Evolutionary conservation across 2,888 invertebrate species (phyloP).

Genomic region (Tipula confusa): DNA sequence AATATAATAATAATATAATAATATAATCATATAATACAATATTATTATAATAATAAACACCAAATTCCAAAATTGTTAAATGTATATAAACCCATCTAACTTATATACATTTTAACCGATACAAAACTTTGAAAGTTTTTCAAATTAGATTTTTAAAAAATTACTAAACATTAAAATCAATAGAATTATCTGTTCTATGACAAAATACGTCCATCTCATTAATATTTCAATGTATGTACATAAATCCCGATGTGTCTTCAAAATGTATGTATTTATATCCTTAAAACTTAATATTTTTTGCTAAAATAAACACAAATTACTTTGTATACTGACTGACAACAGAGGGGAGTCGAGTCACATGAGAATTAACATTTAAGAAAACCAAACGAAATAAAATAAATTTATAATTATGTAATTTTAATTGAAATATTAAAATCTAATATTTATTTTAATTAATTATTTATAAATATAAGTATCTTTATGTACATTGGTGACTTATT

Average conservation of each 20-base stretch:
- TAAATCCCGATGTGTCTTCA: neutral
- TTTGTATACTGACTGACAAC: neutral
- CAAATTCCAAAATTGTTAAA: no score
- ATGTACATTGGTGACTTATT: neutral
- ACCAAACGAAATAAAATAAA: neutral
- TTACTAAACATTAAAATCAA: no score
- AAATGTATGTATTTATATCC: neutral
- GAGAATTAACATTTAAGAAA: no score
- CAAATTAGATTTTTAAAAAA: no score
- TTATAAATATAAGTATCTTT: neutral
- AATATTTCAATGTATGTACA: neutral
- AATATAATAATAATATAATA: no score
- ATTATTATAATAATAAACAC: no score
- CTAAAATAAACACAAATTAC: neutral
- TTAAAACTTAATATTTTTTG: neutral
- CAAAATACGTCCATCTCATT: neutral
- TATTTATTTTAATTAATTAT: slow-evolving; percentile 21
- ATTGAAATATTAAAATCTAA: slow-evolving; percentile 1
- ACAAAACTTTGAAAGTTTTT: no score
- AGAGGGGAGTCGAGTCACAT: neutral
- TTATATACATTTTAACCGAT: no score
- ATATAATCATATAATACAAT: no score
- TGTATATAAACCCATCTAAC: no score
- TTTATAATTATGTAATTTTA: neutral
- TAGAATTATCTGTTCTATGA: no score